These are phyloP conservation scores for Automeris io DNA, from an alignment of 2,888 invertebrate genomes.

Conservation along the genomic window DNA sequence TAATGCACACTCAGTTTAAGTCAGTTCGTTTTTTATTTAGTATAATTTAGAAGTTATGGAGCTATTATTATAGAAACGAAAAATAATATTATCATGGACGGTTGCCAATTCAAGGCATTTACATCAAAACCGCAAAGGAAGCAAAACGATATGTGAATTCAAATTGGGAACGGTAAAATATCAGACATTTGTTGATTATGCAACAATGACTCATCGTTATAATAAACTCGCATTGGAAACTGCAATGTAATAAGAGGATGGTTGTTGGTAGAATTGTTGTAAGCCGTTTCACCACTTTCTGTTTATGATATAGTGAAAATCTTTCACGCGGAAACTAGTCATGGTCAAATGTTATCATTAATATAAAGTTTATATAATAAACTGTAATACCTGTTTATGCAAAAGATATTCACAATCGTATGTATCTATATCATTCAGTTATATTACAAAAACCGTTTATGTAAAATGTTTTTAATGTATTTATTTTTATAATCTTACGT, in stretches of 20 bases:
- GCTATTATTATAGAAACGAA: no score
- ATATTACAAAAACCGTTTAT: no score
- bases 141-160: slow-evolving; percentile 2
- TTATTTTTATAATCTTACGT: no score
- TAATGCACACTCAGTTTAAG: no score
- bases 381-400: no score
- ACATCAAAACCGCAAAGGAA: neutral
- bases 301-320: slow-evolving; percentile 21
- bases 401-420: no score
- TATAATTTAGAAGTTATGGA: no score
- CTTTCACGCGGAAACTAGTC: slow-evolving; percentile 4
- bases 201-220: slow-evolving; percentile 27
- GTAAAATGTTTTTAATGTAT: no score
- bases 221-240: slow-evolving; percentile 17
- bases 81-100: no score
- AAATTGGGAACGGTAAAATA: slow-evolving; percentile 12
- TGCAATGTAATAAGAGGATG: slow-evolving; percentile 19
- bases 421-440: no score
- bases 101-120: neutral
- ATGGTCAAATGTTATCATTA: neutral
- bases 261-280: slow-evolving; percentile 24
- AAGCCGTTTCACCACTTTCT: slow-evolving; percentile 43
- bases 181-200: slow-evolving; percentile 19
- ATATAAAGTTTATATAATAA: no score
- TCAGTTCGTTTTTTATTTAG: no score